Conservation (phyloP, 2,113 vertebrate genomes). For the Drymodes brunneopygia region DNA sequence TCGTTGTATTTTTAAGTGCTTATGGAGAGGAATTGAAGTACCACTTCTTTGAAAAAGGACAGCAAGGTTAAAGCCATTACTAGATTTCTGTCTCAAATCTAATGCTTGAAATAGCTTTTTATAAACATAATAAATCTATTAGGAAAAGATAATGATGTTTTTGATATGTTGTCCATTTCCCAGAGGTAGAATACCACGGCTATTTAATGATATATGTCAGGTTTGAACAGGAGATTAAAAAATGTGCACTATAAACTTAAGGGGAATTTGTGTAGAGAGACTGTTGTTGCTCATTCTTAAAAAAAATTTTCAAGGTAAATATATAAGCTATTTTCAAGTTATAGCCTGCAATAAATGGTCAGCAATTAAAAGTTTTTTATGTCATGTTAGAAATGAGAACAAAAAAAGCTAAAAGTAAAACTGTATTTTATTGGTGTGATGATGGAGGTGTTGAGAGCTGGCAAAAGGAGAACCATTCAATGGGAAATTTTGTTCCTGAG, state of each 20-base stretch:
- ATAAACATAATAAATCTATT: constrained; percentile 7
- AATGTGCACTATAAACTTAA: background rate
- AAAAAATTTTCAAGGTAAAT: background rate
- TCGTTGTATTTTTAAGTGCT: background rate
- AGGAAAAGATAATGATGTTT: background rate
- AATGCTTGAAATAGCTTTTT: background rate
- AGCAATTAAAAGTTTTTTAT: background rate
- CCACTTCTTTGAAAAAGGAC: background rate
- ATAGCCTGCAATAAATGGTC: background rate
- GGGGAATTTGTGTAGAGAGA: background rate
- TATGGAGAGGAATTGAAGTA: background rate
- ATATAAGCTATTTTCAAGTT: background rate
- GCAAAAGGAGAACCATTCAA: background rate
- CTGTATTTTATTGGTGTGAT: background rate
- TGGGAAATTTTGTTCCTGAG: background rate
- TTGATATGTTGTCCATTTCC: background rate
- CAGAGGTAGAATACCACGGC: background rate
- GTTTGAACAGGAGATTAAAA: background rate
- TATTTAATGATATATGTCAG: background rate
- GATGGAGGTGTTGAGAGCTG: background rate
- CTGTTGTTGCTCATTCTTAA: background rate
- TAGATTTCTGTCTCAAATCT: background rate
- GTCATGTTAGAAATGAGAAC: background rate
- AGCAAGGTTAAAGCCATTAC: constrained; percentile 1
- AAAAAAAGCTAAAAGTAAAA: background rate